phyloP scores from a whole-genome alignment of 2,113 vertebrate species.

The Mustelus asterias region DNA sequence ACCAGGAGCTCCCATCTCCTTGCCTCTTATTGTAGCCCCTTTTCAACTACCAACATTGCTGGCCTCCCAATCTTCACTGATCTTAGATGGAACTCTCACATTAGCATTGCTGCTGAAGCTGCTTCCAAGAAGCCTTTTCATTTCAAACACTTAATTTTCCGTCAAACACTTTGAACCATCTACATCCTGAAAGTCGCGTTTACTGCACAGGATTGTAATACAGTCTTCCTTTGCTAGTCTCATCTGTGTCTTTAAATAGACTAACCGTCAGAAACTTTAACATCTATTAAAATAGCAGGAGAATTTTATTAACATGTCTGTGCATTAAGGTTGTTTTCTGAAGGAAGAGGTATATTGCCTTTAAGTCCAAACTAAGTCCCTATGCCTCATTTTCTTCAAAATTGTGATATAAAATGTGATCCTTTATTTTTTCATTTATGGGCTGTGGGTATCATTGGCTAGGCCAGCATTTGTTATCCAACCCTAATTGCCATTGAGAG shows the following conservation, averaged over 20 bases:
- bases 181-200: not conserved
- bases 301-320: not conserved
- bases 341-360: not conserved
- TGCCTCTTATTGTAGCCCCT: not conserved
- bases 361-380: too few relatives aligned
- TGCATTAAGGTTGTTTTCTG: not conserved
- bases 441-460: too few relatives aligned
- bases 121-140: not conserved
- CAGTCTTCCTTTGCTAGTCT: not conserved
- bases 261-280: not conserved
- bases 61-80: not conserved
- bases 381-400: too few relatives aligned
- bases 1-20: not conserved
- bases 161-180: not conserved
- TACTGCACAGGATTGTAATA: not conserved
- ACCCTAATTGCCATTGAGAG: too few relatives aligned
- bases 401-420: too few relatives aligned
- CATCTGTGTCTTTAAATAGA: not conserved
- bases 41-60: not conserved
- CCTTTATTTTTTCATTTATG: too few relatives aligned
- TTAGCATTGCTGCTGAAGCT: not conserved
- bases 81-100: not conserved
- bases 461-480: too few relatives aligned
- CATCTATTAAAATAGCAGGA: not conserved
- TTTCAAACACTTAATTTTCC: not conserved